Percentiles rank a stretch among this genome's conserved stretches.
Evolutionary conservation across 2,113 vertebrate genomes (phyloP).

Genomic region (Limnothrissa miodon): DNA sequence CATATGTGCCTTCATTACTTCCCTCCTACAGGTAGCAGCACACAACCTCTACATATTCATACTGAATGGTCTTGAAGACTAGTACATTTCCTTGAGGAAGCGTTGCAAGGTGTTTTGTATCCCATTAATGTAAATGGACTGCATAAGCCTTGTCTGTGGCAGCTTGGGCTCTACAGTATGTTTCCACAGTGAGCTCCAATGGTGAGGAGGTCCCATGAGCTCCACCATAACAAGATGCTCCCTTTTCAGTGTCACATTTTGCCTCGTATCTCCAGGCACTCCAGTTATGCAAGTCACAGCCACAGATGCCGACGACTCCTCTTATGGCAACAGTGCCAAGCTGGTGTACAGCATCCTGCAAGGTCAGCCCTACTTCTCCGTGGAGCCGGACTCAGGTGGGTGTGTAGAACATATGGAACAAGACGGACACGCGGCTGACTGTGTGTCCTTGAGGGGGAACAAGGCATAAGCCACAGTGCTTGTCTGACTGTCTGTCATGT

Average conservation of each 20-base stretch:
- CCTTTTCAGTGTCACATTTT: not conserved
- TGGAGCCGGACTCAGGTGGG: constrained; percentile 54
- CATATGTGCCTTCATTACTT: not conserved
- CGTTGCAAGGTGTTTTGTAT: not conserved
- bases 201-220: not conserved
- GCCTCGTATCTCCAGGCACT: constrained; percentile 37
- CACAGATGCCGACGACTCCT: constrained; percentile 53
- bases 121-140: too few species aligned
- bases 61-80: not conserved
- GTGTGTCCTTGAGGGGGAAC: constrained; percentile 17
- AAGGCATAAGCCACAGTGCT: too few species aligned
- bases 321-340: constrained; percentile 56
- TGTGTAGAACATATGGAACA: constrained; percentile 34
- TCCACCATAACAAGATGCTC: not conserved
- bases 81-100: not conserved
- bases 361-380: constrained; percentile 56
- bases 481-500: too few species aligned
- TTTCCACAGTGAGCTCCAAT: not conserved
- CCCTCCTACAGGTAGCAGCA: too few species aligned
- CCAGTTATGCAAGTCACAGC: constrained; percentile 55
- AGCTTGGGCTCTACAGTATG: not conserved
- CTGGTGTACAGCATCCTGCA: constrained; percentile 56
- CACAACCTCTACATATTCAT: too few species aligned
- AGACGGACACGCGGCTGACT: not conserved
- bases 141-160: not conserved